Base-by-base conservation (phyloP, 2,797 vertebrate species). In the Mormyrops boulengeri region DNA sequence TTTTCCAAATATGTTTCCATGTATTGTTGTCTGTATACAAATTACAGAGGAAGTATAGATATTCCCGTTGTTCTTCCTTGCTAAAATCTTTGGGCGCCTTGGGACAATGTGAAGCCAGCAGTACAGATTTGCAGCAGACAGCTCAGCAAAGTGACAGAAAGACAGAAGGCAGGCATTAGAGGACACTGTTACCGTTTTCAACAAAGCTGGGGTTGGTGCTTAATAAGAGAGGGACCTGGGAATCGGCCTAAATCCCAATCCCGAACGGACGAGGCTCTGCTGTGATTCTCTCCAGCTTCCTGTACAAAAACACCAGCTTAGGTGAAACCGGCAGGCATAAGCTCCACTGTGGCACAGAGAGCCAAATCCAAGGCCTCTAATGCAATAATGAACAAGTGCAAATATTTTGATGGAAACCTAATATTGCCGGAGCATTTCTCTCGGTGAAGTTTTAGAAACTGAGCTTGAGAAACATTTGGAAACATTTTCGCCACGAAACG, bases 401-500 rank as follows among this genome's bases (percentile, higher is more conserved):
- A 95, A 96, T 97, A 97, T 97, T 97, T 96, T 97, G 96, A 95
- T 95, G 95, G 96, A 96, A 95, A 97, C 96, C 96, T 97, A 97
- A 98, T 98, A 97, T 97, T 97, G 97, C 95, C 94, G 96, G 97
- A 97, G 97, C 96, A 95, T 95, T 93, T 96, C 96, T 98, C 98
- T 98, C 4, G 96, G 97, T 98, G 97, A 94, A 96, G 97, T 97
- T 97, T 97, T 97, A 73, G 97, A 97, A 96, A 94, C 95, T 96
- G 97, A 89, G 97, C 73, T 92, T 95, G 95, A 95, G 95, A 96
- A 97, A 98, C 97, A 99, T 98, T 99, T 98, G 97, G 97, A 99
- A 98, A 95, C 97, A 93, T 98, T 99, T 99, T 98, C 96, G 97
- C 97, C 96, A 96, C 97, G 97, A 97, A 98, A 96, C 97, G 95